Conservation (phyloP, 2,888 invertebrate species). For the Aproaerema taeniolella region DNA sequence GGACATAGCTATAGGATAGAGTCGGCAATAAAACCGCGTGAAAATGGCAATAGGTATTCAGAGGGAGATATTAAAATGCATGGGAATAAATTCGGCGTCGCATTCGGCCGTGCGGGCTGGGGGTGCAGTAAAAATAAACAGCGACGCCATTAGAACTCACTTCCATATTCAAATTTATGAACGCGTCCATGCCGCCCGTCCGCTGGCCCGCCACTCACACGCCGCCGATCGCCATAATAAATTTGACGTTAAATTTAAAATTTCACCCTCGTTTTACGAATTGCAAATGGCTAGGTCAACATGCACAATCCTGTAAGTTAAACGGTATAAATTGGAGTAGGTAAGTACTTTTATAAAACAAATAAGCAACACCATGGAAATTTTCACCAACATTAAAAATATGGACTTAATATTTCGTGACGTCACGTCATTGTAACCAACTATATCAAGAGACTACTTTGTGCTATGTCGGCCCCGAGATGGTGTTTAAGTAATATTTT, state of each 20-base stretch:
- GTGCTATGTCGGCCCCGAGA: no score
- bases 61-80: constrained; percentile 78
- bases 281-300: constrained; percentile 15
- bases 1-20: constrained; percentile 43
- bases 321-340: no score
- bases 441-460: no score
- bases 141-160: constrained; percentile 78
- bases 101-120: constrained; percentile 75
- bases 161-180: constrained; percentile 79
- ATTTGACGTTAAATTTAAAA: constrained; percentile 65
- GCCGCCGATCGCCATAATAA: constrained; percentile 53
- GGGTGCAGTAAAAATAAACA: constrained; percentile 79
- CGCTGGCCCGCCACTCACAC: constrained; percentile 30
- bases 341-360: no score
- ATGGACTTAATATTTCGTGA: no score
- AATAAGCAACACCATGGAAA: no score
- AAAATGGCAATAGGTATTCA: constrained; percentile 76
- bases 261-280: constrained; percentile 52
- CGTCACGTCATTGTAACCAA: no score
- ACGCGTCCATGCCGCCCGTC: constrained; percentile 52
- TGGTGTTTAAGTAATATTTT: no score
- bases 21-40: constrained; percentile 71
- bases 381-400: no score
- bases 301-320: no score
- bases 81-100: constrained; percentile 79